phyloP scores from a whole-genome alignment of 2,797 vertebrate genomes.

The Spinus olivaceus region DNA sequence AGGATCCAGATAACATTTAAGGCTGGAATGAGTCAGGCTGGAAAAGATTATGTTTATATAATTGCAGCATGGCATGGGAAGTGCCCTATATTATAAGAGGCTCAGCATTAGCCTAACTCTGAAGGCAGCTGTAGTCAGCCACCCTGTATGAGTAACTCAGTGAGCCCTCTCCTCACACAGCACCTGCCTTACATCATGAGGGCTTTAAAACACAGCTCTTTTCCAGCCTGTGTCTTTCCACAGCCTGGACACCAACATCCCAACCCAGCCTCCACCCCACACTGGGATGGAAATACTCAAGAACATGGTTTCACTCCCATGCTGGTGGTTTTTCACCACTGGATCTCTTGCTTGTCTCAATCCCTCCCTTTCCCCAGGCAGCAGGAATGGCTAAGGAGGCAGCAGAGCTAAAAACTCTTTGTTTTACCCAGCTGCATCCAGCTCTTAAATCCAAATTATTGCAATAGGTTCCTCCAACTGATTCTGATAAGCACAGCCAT shows the following conservation, averaged over 20 bases:
- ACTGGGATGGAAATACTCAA: neutral
- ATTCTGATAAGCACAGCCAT: neutral
- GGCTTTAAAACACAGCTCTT: neutral
- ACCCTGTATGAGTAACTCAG: conserved; percentile 30
- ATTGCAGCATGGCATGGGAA: conserved; percentile 46
- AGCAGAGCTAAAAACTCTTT: neutral
- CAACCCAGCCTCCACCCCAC: neutral
- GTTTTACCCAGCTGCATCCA: neutral
- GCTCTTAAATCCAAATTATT: neutral
- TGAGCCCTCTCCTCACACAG: neutral
- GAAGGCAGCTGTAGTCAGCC: conserved; percentile 33
- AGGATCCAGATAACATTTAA: conserved; percentile 59
- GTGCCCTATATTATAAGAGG: neutral
- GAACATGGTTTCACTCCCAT: neutral
- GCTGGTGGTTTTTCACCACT: neutral
- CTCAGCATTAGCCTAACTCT: conserved; percentile 15
- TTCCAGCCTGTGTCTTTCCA: neutral
- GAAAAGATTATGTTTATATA: conserved; percentile 28
- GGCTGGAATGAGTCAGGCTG: conserved; percentile 42
- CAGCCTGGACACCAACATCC: neutral
- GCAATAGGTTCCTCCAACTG: neutral
- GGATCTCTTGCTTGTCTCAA: neutral
- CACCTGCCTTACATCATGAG: neutral
- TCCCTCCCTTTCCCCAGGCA: neutral
- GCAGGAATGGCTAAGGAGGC: neutral